These are phyloP conservation scores for Calosoma granatense DNA, from an alignment of 1,140 invertebrate genomes.

Conservation along the genomic window DNA sequence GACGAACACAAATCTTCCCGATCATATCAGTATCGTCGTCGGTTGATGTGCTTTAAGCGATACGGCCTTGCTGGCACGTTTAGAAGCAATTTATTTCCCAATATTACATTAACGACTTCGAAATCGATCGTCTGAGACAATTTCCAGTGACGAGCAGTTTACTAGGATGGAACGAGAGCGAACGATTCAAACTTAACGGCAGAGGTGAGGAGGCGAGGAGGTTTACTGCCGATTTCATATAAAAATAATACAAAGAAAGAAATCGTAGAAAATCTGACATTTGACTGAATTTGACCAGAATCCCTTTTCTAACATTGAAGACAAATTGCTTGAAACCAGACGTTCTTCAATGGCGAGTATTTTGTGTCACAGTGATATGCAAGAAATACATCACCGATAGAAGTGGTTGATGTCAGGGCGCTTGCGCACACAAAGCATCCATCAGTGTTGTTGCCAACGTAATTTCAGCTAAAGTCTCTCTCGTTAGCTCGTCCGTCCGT, in stretches of 20 bases:
- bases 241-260: background rate
- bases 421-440: too few relatives aligned
- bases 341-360: background rate
- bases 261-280: background rate
- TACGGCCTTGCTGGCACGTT: background rate
- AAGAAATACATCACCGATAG: background rate
- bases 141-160: background rate
- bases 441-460: too few relatives aligned
- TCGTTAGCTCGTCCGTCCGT: too few relatives aligned
- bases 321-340: background rate
- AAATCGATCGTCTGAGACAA: background rate
- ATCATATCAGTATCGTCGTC: too few relatives aligned
- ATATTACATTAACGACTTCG: background rate
- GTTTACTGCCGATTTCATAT: background rate
- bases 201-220: too few relatives aligned
- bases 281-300: background rate
- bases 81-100: background rate
- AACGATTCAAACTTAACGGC: too few relatives aligned
- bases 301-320: background rate
- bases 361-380: background rate
- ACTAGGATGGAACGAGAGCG: background rate
- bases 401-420: too few relatives aligned
- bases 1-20: too few relatives aligned
- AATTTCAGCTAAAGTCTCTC: too few relatives aligned
- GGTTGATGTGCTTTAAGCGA: too few relatives aligned